phyloP scores from a whole-genome alignment of 2,888 invertebrate genomes.

The Drosophila parthenogenetica region DNA sequence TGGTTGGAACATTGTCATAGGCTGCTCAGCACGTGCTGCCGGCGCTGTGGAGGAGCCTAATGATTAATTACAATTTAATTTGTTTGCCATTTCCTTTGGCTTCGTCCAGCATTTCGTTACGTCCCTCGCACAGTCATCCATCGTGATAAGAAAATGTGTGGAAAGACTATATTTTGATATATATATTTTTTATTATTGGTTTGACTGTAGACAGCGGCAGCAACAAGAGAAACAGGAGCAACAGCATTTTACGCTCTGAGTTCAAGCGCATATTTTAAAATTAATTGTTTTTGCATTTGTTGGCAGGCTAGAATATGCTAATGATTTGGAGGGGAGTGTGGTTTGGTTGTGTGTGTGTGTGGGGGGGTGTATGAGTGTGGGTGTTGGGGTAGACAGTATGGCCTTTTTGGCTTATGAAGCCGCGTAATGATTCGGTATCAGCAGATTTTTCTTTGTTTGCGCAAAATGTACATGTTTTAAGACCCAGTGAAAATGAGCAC shows the following conservation, averaged over 20 bases:
- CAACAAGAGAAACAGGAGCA: background rate
- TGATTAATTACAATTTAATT: slow-evolving; percentile 81
- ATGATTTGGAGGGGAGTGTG: slow-evolving; percentile 36
- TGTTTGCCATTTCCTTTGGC: slow-evolving; percentile 65
- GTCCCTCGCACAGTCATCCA: slow-evolving; percentile 24
- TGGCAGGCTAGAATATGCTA: slow-evolving; percentile 59
- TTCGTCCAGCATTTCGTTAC: slow-evolving; percentile 12
- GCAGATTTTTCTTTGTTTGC: slow-evolving; percentile 13
- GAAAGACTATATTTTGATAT: slow-evolving; percentile 10
- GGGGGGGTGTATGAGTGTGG: no score
- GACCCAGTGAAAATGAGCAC: background rate
- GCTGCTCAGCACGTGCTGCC: slow-evolving; percentile 64
- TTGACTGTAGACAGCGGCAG: slow-evolving; percentile 19
- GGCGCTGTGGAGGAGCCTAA: slow-evolving; percentile 48
- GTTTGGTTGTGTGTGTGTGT: no score
- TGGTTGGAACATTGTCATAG: slow-evolving; percentile 55
- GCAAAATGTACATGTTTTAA: slow-evolving; percentile 7
- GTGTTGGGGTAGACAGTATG: background rate
- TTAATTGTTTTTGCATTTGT: slow-evolving; percentile 62
- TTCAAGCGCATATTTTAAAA: slow-evolving; percentile 32
- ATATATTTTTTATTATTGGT: background rate
- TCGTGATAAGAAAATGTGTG: slow-evolving; percentile 9
- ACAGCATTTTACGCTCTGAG: slow-evolving; percentile 14
- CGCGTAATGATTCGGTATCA: slow-evolving; percentile 40
- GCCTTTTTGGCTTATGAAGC: slow-evolving; percentile 52